Evolutionary conservation across 2,113 vertebrate genomes (phyloP), one percentile per base, ranked within the genome.

Genomic region (Orientallactaga bullata): DNA sequence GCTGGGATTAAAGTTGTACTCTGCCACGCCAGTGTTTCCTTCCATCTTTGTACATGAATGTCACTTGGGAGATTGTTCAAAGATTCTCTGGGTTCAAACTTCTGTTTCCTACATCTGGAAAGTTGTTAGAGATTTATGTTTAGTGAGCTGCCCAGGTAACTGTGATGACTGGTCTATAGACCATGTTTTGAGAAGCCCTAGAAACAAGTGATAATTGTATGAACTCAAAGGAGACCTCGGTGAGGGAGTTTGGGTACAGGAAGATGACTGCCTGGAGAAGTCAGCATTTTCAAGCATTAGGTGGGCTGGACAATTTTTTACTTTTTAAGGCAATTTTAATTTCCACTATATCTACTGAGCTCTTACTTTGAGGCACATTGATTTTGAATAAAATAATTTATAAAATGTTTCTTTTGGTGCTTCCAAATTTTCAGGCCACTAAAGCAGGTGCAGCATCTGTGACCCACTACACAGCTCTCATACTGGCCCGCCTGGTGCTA

Each of bases 361-460:
- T 61, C 61, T 94, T 88, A 77, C 26, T 55, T 85, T 82, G 66
- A 91, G 81, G 78, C 39, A 63, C 32, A 73, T 26, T 93, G 37
- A 30, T 90, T 88, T 90, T 93, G 81, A 91, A 71, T 91, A 90
- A 82, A 37, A 58, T 74, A 11, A n/a, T 65, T 91, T 91, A 69
- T 91, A 89, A 89, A 95, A 79, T 95, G 61, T 85, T 88, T 32
- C 32, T 95, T 94, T 93, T 86, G 91, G 20, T 97, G 69, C 76
- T 95, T 96, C 72, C 85, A 91, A 37, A 4, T 96, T 96, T 96
- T 24, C 97, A 99, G 99, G 99, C 99, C 85, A 99, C 99, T 94
- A 99, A 99, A 95, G 98, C 98, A 84, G 98, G 98, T n/a, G 98
- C 98, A 0, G 98, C 98, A 3, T 99, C 99, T 0, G 97, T 98